Evolutionary conservation across 2,797 vertebrate species (phyloP), one percentile per base, ranked within the genome.

Genomic region (Bovichtus variegatus): DNA sequence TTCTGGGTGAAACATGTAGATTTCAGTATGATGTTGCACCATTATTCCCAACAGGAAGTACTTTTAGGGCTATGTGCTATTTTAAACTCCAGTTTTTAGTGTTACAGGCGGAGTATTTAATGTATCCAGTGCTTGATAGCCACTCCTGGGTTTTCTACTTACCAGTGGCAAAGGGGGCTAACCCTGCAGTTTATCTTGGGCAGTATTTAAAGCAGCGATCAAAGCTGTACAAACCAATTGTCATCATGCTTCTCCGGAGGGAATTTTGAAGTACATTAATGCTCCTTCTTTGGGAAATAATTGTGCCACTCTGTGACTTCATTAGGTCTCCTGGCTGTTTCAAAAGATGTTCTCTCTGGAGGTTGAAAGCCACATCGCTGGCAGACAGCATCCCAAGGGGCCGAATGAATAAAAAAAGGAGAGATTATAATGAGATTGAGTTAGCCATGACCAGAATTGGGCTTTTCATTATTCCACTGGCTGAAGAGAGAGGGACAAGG

Each of bases 391-490:
- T 96, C 96, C 93, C 95, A 95, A 92, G 95, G 96, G 96, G 93
- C 84, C 77, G 87, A 89, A 96, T 96, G 95, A 97, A 98, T 96
- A 96, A 95, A 93, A n/a, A 96, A 94, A 93, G 87, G 89, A 91
- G 93, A 89, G 94, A 94, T 95, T 96, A 94, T 98, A 98, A 97
- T 97, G 97, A 96, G 97, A 98, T 98, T 98, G 96, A 96, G 97
- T 95, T 96, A 97, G 92, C 96, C 95, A 89, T 98, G 97, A 97
- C 96, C 93, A 95, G 95, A 93, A 85, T 93, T 93, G 89, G 91
- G 91, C 90, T 92, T 93, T 94, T 93, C 90, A 94, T 95, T 96
- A 94, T 95, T 91, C 91, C 84, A 93, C 80, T 94, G 92, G 92
- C 89, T 92, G 84, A 75, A 92, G 91, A 90, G 91, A 63, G 53